Evolutionary conservation across 2,113 vertebrate species (phyloP).

Genomic region (Atractosteus spatula): DNA sequence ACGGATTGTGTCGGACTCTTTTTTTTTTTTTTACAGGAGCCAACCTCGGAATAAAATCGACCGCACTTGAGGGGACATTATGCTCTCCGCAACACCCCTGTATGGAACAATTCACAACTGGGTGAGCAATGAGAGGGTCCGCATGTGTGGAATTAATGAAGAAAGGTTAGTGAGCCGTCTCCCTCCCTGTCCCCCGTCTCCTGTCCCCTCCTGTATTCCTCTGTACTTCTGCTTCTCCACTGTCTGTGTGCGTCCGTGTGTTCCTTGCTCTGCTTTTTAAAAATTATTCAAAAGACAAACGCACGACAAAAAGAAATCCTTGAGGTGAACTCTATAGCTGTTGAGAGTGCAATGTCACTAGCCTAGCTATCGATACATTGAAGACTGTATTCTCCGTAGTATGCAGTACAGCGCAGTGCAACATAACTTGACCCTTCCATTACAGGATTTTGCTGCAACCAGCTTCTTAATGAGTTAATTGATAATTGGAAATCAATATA

Average conservation of each 20-base stretch:
- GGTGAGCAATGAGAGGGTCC: slow-evolving; percentile 82
- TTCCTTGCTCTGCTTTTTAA: too few species aligned
- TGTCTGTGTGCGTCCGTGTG: too few species aligned
- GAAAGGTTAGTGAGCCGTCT: slow-evolving; percentile 69
- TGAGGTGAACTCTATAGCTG: too few species aligned
- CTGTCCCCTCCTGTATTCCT: too few species aligned
- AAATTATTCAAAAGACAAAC: too few species aligned
- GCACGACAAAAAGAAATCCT: too few species aligned
- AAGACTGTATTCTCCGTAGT: background rate
- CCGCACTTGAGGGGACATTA: slow-evolving; percentile 65
- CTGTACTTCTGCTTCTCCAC: too few species aligned
- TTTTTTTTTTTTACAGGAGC: slow-evolving; percentile 53
- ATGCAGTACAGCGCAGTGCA: background rate
- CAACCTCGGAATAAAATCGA: slow-evolving; percentile 52
- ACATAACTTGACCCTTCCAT: background rate
- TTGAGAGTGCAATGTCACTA: too few species aligned
- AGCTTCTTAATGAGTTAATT: too few species aligned
- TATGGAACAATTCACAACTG: slow-evolving; percentile 83
- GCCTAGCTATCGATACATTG: too few species aligned
- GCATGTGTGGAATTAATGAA: slow-evolving; percentile 82
- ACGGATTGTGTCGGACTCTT: slow-evolving; percentile 14
- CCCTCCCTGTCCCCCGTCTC: slow-evolving; percentile 31
- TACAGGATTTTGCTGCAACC: too few species aligned
- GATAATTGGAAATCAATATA: too few species aligned
- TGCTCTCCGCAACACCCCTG: slow-evolving; percentile 82